Percentiles rank a stretch among this genome's conserved stretches.
phyloP scores from a whole-genome alignment of 2,888 invertebrate genomes.

The Oligia latruncula region DNA sequence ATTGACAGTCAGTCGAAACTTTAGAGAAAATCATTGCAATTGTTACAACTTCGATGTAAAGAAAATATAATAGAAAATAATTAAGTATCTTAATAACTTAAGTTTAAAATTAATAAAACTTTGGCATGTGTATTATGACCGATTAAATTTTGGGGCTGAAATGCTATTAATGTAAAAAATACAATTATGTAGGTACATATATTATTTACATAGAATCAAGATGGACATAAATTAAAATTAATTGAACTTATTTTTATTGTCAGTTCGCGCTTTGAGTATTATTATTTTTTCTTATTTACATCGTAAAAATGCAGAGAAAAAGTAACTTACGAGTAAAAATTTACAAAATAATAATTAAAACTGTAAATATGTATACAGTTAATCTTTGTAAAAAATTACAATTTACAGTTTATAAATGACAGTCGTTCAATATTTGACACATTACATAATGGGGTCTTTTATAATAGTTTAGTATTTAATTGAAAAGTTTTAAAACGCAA shows the following conservation, averaged over 20 bases:
- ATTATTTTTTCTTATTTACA: conserved; percentile 84
- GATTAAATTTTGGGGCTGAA: conserved; percentile 88
- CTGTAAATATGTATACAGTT: conserved; percentile 61
- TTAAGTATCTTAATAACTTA: conserved; percentile 86
- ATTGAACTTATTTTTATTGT: conserved; percentile 88
- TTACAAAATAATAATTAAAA: conserved; percentile 70
- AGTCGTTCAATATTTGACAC: conserved; percentile 65
- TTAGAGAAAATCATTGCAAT: conserved; percentile 63
- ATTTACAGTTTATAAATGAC: conserved; percentile 63
- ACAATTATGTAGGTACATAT: conserved; percentile 77
- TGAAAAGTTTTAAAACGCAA: conserved; percentile 34
- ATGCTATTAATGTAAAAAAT: conserved; percentile 85
- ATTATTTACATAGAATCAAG: conserved; percentile 82
- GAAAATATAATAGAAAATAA: conserved; percentile 78
- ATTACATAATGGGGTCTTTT: conserved; percentile 63
- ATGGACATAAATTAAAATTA: conserved; percentile 81
- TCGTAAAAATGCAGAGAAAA: conserved; percentile 77
- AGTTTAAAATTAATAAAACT: conserved; percentile 88
- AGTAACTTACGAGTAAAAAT: conserved; percentile 70
- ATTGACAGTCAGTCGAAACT: conserved; percentile 66
- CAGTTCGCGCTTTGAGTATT: conserved; percentile 90
- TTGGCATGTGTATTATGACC: conserved; percentile 90
- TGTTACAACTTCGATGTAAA: conserved; percentile 80
- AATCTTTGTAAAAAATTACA: conserved; percentile 61
- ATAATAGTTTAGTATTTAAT: conserved; percentile 51